These are phyloP conservation scores for Typhlichthys eigenmanni DNA, from an alignment of 2,797 vertebrate genomes.

Conservation along the genomic window DNA sequence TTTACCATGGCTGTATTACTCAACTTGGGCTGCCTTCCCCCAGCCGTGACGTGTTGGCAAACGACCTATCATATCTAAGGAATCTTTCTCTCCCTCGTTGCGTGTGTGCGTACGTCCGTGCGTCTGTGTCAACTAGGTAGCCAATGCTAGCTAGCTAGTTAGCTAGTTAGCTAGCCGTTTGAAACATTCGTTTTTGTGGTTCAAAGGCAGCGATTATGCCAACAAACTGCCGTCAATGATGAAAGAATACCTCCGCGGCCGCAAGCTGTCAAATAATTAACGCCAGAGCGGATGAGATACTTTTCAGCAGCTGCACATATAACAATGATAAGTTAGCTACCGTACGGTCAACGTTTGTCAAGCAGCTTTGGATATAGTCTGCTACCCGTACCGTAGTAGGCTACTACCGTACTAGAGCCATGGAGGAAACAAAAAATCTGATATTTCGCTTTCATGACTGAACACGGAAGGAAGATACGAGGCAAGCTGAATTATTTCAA, in stretches of 20 bases:
- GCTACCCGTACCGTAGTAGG: constrained; percentile 43
- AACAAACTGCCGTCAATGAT: constrained; percentile 38
- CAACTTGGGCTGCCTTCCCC: not conserved
- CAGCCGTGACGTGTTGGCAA: constrained; percentile 36
- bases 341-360: constrained; percentile 39
- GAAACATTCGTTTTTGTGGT: constrained; percentile 39
- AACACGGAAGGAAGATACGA: constrained; percentile 73
- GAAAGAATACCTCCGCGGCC: constrained; percentile 29
- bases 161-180: constrained; percentile 46
- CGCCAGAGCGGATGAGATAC: constrained; percentile 48
- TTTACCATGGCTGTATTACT: too few relatives aligned
- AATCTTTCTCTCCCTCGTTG: constrained; percentile 42
- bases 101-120: constrained; percentile 28
- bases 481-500: constrained; percentile 57
- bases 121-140: constrained; percentile 68
- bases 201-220: constrained; percentile 29
- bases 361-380: constrained; percentile 9
- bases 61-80: constrained; percentile 57
- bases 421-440: constrained; percentile 63
- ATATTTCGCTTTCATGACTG: constrained; percentile 60
- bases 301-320: constrained; percentile 11
- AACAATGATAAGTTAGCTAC: constrained; percentile 57
- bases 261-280: constrained; percentile 20
- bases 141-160: constrained; percentile 53
- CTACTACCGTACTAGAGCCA: constrained; percentile 25